phyloP scores from a whole-genome alignment of 2,797 vertebrate genomes.

The Esox masquinongy region DNA sequence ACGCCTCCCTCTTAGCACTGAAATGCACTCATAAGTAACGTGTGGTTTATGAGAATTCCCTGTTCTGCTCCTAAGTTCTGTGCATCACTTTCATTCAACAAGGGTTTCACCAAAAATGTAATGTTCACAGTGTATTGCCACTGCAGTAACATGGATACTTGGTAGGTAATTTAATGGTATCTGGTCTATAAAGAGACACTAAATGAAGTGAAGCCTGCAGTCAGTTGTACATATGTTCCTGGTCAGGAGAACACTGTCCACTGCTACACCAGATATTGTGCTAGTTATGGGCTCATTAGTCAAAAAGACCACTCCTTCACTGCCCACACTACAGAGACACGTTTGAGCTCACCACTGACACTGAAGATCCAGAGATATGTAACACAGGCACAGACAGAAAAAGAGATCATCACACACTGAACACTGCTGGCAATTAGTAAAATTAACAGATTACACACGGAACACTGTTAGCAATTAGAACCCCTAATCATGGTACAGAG shows the following conservation, averaged over 20 bases:
- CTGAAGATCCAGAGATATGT: conserved; percentile 18
- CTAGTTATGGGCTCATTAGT: conserved; percentile 19
- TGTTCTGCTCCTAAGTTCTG: not conserved
- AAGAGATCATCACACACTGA: conserved; percentile 6
- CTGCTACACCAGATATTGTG: conserved; percentile 46
- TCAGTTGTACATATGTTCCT: conserved; percentile 48
- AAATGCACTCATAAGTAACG: too few species aligned
- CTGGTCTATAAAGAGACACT: not conserved
- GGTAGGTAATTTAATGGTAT: not conserved
- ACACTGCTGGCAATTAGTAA: conserved; percentile 12
- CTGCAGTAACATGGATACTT: not conserved
- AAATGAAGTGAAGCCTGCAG: not conserved
- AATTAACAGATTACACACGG: conserved; percentile 5
- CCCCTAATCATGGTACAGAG: not conserved
- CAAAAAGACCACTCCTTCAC: conserved; percentile 42
- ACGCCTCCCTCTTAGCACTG: not conserved
- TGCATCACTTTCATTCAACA: not conserved
- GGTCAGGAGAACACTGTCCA: conserved; percentile 49
- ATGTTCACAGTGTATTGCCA: not conserved
- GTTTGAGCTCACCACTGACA: conserved; percentile 23
- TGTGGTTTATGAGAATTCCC: too few species aligned
- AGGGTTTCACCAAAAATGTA: not conserved
- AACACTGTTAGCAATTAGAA: not conserved
- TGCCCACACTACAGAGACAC: conserved; percentile 27
- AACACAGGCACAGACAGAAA: conserved; percentile 36